Conservation (phyloP, 2,113 vertebrate genomes). For the Ahaetulla prasina region DNA sequence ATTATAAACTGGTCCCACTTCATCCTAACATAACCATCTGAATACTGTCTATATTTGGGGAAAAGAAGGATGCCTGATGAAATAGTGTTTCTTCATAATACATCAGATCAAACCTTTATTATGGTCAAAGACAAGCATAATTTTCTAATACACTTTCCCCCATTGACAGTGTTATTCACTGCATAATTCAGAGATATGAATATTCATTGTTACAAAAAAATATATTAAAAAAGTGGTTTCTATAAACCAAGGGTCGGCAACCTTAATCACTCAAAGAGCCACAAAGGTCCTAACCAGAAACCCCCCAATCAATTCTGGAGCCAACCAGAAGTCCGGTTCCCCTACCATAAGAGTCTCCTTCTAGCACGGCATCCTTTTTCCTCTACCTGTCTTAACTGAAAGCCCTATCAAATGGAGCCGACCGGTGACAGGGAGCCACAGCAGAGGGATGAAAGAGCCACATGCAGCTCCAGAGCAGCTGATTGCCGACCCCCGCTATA, state of each 20-base stretch:
- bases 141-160: not conserved
- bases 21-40: not conserved
- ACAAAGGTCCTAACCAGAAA: too few species aligned
- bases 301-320: too few species aligned
- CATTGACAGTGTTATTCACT: slow-evolving; percentile 33
- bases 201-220: slow-evolving; percentile 38
- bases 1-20: not conserved
- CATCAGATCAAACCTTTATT: not conserved
- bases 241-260: not conserved
- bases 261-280: too few species aligned
- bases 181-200: slow-evolving; percentile 51
- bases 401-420: too few species aligned
- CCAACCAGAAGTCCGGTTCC: too few species aligned
- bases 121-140: not conserved
- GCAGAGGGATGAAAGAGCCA: too few species aligned
- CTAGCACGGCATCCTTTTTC: too few species aligned
- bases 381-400: too few species aligned
- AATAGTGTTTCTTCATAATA: not conserved
- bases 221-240: not conserved
- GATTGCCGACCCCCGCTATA: too few species aligned
- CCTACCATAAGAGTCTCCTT: too few species aligned
- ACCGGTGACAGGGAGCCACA: too few species aligned
- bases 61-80: not conserved
- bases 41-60: not conserved
- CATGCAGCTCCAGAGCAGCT: too few species aligned